Evolutionary conservation across 2,888 invertebrate genomes (phyloP).

Genomic region (Apamea epomidion): DNA sequence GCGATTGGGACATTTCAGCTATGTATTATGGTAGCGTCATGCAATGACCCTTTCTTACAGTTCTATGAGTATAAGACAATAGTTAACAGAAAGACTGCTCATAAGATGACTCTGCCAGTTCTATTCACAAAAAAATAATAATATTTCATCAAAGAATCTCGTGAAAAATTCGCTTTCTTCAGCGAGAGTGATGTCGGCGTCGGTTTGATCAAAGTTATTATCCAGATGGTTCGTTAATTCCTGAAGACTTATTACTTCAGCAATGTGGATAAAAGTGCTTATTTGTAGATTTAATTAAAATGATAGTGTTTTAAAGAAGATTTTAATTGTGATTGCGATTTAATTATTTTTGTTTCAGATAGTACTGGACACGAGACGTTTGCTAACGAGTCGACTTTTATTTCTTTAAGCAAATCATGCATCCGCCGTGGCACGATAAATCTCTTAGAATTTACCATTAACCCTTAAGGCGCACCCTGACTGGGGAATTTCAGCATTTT

Average conservation of each 20-base stretch:
- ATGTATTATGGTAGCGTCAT: background rate
- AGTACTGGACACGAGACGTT: background rate
- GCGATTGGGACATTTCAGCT: background rate
- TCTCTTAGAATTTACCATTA: background rate
- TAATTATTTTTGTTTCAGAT: background rate
- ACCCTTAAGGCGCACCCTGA: background rate
- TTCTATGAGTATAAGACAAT: background rate
- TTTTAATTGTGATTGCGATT: slow-evolving; percentile 2
- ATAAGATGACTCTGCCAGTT: background rate
- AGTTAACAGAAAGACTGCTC: background rate
- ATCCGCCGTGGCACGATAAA: too few relatives aligned
- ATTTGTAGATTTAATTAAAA: slow-evolving; percentile 42
- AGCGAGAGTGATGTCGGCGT: slow-evolving; percentile 29
- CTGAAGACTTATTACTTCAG: slow-evolving; percentile 30
- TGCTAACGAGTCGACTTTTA: background rate
- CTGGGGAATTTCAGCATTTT: too few relatives aligned
- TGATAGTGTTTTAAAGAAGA: slow-evolving; percentile 22
- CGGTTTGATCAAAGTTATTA: slow-evolving; percentile 34
- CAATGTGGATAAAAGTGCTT: background rate
- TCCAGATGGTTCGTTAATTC: slow-evolving; percentile 36
- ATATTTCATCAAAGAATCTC: slow-evolving; percentile 9
- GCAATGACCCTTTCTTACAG: background rate
- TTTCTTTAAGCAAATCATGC: background rate
- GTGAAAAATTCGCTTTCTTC: slow-evolving; percentile 40
- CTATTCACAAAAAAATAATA: background rate